A percentile compares a stretch with the other conserved stretches of the same genome.
phyloP scores from a whole-genome alignment of 2,888 invertebrate species.

The Mantis religiosa region DNA sequence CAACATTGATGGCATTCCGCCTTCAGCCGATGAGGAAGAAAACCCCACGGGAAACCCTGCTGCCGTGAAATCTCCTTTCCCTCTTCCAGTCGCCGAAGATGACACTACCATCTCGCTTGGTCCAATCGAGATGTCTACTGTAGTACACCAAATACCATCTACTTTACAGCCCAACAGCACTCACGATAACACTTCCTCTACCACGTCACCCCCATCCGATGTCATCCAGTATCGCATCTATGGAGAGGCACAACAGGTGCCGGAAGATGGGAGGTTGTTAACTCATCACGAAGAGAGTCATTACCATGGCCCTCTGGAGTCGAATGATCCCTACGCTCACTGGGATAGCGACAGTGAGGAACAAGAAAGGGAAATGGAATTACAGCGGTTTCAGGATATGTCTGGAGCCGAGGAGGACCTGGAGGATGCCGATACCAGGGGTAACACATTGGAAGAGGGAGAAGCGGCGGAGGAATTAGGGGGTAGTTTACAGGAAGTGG shows the following conservation, averaged over 20 bases:
- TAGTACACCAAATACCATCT: constrained; percentile 14
- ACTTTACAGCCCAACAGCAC: not conserved
- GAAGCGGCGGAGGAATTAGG: not conserved
- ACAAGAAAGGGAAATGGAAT: constrained; percentile 35
- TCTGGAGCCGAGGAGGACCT: constrained; percentile 18
- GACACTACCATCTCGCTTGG: constrained; percentile 2
- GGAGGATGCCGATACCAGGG: constrained; percentile 25
- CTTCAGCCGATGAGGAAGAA: not conserved
- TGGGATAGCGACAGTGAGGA: constrained; percentile 39
- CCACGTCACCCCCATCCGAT: not conserved
- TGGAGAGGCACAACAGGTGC: not conserved
- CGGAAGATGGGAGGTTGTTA: not conserved
- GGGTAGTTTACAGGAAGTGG: constrained; percentile 22
- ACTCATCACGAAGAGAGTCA: constrained; percentile 31
- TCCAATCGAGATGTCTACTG: constrained; percentile 13
- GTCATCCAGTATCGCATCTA: not conserved
- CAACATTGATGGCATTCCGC: not conserved
- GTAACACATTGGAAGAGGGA: not conserved
- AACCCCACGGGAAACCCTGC: not conserved
- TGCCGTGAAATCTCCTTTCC: not conserved
- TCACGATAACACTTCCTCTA: not conserved
- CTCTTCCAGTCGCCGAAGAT: not conserved
- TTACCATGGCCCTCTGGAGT: constrained; percentile 21
- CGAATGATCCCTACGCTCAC: constrained; percentile 35
- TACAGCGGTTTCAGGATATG: constrained; percentile 21